Evolutionary conservation across 2,888 invertebrate species (phyloP), one percentile per base, ranked within the genome.

Genomic region (Thymelicus acteon): DNA sequence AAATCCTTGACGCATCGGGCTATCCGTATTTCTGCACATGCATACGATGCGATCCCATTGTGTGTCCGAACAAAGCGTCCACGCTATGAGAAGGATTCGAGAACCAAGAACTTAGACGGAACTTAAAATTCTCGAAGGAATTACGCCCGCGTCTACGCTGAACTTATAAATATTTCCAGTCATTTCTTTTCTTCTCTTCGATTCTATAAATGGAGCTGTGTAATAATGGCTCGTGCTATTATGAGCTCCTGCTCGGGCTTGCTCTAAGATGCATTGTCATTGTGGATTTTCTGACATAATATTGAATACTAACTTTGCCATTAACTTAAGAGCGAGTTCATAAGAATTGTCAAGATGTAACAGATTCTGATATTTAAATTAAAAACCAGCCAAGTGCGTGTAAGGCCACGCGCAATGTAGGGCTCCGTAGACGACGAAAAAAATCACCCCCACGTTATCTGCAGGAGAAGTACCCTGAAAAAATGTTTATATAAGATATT

Each of bases 61-160:
- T 92, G 92, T 93, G 74, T 62, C 81, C 71, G 78, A 85, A 93
- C 92, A 93, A 93, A 85, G 89, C 78, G 81, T 78, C 82, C 85
- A 86, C 84, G 85, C 86, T 86, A 85, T 80, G 88, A 84, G 82
- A 73, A 76, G 80, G 82, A 85, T 82, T 84, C 84, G 80, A 82
- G 84, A 85, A 82, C 86, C 82, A 80, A 86, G 87, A 88, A 86
- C 86, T 90, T 86, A 82, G 83, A 86, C 84, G 85, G 85, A 90
- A 87, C 90, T 91, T 88, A 84, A 85, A 87, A 89, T 89, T 85
- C 84, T 89, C 89, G 86, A 89, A 90, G 85, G 84, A 86, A 89
- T 88, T 86, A 85, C 83, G 83, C 80, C 81, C 84, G 84, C 86
- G 85, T 88, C 87, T 81, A 80, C 70, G 75, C 74, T 65, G 80